Conservation (phyloP, 2,113 vertebrate species). For the Eclectus roratus region DNA sequence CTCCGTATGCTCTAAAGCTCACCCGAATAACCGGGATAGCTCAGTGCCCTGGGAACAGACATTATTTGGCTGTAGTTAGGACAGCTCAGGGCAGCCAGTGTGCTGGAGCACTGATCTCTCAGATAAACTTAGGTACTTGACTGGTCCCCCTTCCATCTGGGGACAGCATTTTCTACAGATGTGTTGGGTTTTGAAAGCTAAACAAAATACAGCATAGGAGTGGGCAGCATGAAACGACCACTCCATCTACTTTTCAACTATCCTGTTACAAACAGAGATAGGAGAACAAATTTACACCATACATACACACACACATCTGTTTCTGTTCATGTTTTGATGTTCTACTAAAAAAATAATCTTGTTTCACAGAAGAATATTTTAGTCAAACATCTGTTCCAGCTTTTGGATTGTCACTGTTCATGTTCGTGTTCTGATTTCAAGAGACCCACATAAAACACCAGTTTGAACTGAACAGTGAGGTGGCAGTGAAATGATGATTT, state of each 20-base stretch:
- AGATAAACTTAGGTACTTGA: neutral
- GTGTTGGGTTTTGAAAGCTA: neutral
- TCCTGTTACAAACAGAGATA: neutral
- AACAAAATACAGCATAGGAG: neutral
- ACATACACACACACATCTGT: neutral
- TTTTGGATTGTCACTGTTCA: neutral
- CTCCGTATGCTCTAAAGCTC: neutral
- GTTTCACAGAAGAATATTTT: neutral
- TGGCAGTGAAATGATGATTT: neutral
- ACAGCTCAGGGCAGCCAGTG: neutral
- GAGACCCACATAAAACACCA: neutral
- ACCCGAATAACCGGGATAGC: rapidly evolving
- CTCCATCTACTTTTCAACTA: neutral
- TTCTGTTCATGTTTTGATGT: neutral
- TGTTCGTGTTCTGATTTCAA: neutral
- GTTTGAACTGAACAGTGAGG: neutral
- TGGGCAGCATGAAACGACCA: neutral
- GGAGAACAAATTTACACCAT: neutral
- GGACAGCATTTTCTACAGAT: neutral
- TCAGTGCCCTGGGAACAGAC: neutral
- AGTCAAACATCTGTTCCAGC: neutral
- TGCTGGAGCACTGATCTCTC: neutral
- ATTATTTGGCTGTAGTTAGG: neutral
- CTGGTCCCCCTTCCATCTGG: neutral
- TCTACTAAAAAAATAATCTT: neutral